Evolutionary conservation across 2,888 invertebrate genomes (phyloP).

Genomic region (Dinocampus coccinellae): DNA sequence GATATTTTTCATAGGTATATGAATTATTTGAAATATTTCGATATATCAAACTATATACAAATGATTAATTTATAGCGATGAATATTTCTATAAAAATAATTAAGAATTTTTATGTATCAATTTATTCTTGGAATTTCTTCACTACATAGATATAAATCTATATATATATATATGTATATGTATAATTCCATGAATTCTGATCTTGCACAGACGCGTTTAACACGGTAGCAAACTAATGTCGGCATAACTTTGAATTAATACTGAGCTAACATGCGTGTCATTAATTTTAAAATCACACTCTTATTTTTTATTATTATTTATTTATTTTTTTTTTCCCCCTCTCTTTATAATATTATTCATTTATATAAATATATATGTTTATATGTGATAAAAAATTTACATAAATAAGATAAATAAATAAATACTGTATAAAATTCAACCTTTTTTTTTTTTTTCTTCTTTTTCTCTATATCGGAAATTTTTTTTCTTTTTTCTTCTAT

Average conservation of each 20-base stretch:
- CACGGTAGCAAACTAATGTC: constrained; percentile 23
- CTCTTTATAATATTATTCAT: too few relatives aligned
- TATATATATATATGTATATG: background rate
- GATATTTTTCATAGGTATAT: too few relatives aligned
- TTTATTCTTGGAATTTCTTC: background rate
- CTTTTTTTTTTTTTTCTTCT: background rate
- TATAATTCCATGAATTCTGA: constrained; percentile 1
- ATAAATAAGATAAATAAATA: too few relatives aligned
- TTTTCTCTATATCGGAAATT: constrained; percentile 47
- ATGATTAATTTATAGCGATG: background rate
- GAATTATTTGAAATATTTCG: too few relatives aligned
- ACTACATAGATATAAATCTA: background rate
- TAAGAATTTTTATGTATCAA: constrained; percentile 1
- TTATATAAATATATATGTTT: too few relatives aligned
- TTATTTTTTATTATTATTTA: background rate
- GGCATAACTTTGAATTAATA: constrained; percentile 30
- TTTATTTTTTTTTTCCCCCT: too few relatives aligned
- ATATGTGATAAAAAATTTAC: too few relatives aligned
- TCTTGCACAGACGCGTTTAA: background rate
- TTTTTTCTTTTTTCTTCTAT: background rate
- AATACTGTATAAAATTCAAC: too few relatives aligned
- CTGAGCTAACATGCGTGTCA: constrained; percentile 12
- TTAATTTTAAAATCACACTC: constrained; percentile 9
- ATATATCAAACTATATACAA: background rate
- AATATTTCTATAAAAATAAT: background rate